A percentile compares a stretch with the other conserved stretches of the same genome.
These are phyloP conservation scores for Drosophila cardini DNA, from an alignment of 1,140 invertebrate species.

Conservation along the genomic window DNA sequence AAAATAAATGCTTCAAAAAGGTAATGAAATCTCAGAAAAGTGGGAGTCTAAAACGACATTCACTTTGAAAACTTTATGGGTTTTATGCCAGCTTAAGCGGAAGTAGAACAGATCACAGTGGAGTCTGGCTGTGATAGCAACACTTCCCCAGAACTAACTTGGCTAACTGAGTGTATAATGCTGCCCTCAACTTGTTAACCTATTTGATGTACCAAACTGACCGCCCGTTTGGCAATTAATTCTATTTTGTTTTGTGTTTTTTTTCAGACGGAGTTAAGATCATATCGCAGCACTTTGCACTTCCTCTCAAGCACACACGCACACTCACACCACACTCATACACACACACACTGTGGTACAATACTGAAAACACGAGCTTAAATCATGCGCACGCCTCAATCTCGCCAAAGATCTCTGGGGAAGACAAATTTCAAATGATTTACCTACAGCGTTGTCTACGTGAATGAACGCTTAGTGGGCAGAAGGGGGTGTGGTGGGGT, in stretches of 20 bases:
- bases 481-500: background rate
- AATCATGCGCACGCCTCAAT: constrained; percentile 55
- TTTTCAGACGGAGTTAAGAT: constrained; percentile 31
- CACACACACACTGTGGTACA: constrained; percentile 25
- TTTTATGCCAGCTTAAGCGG: constrained; percentile 1
- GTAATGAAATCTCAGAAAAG: background rate
- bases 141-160: constrained; percentile 23
- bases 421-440: constrained; percentile 59
- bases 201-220: constrained; percentile 34
- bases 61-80: background rate
- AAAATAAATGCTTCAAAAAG: background rate
- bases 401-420: constrained; percentile 41
- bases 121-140: background rate
- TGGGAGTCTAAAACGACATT: background rate
- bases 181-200: constrained; percentile 50
- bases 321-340: constrained; percentile 21
- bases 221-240: constrained; percentile 50
- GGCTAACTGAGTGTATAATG: constrained; percentile 10
- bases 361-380: constrained; percentile 42
- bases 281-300: constrained; percentile 55
- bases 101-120: constrained; percentile 17
- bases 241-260: constrained; percentile 17
- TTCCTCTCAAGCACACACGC: constrained; percentile 39
- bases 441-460: constrained; percentile 50
- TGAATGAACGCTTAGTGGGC: constrained; percentile 18